phyloP scores from a whole-genome alignment of 2,888 invertebrate species.

The Lasioglossum pauxillum region DNA sequence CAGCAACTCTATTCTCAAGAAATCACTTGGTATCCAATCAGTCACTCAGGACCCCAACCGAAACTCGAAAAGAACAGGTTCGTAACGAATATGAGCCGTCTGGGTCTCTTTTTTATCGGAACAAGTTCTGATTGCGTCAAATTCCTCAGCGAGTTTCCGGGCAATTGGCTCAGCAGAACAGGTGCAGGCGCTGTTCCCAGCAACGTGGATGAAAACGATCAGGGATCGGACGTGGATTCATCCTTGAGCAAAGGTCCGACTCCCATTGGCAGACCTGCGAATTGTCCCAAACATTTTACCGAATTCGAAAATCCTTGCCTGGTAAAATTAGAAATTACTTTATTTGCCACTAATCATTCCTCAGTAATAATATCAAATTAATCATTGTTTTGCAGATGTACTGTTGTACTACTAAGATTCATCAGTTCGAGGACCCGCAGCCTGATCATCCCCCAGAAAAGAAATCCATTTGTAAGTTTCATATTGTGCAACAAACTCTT shows the following conservation, averaged over 20 bases:
- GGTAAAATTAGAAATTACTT: conserved; percentile 58
- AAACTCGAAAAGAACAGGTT: conserved; percentile 81
- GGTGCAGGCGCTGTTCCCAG: conserved; percentile 79
- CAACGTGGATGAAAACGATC: conserved; percentile 81
- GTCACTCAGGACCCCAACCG: conserved; percentile 77
- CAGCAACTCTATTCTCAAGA: conserved; percentile 82
- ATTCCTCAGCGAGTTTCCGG: conserved; percentile 76
- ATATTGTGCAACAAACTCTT: background rate
- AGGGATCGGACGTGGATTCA: conserved; percentile 78
- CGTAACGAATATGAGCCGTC: background rate
- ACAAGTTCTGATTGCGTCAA: background rate
- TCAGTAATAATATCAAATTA: background rate
- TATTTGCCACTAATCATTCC: background rate
- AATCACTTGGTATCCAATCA: conserved; percentile 81
- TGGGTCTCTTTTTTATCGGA: background rate
- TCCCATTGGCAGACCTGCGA: conserved; percentile 79
- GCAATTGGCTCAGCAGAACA: conserved; percentile 80
- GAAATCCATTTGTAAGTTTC: conserved; percentile 79
- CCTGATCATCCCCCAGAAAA: conserved; percentile 80
- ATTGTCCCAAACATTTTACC: conserved; percentile 78
- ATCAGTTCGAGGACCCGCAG: conserved; percentile 80
- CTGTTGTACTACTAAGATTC: conserved; percentile 81
- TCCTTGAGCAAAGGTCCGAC: conserved; percentile 73
- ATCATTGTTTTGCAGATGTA: conserved; percentile 69
- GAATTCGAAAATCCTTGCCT: conserved; percentile 81